These are phyloP conservation scores for Sialis lutaria DNA, from an alignment of 2,888 invertebrate species.

Conservation along the genomic window DNA sequence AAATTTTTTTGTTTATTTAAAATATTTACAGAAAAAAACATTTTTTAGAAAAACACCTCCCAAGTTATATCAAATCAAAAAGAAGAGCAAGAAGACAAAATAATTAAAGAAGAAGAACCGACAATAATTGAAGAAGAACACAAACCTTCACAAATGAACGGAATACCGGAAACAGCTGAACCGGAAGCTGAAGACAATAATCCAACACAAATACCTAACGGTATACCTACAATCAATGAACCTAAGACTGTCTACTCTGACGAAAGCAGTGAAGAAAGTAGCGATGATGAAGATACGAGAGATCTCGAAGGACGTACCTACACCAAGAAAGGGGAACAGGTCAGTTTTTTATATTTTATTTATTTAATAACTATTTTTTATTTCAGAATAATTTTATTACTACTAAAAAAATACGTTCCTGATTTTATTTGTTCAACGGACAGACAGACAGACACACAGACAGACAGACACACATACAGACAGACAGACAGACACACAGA, in stretches of 20 bases:
- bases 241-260: no score
- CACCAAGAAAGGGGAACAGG: constrained; percentile 62
- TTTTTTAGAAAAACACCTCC: no score
- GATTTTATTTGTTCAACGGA: no score
- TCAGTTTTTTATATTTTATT: constrained; percentile 15
- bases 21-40: no score
- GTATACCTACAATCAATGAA: no score
- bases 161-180: neutral
- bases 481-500: no score
- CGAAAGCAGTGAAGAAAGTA: constrained; percentile 34
- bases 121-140: neutral
- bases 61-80: no score
- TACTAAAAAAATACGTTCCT: no score
- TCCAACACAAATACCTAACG: neutral
- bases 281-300: constrained; percentile 55
- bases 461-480: no score
- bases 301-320: constrained; percentile 66
- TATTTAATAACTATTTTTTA: neutral
- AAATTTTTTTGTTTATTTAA: no score
- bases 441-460: no score
- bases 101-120: neutral
- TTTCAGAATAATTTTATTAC: neutral
- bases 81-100: neutral
- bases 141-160: neutral
- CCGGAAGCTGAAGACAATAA: constrained; percentile 1